Evolutionary conservation across 2,888 invertebrate genomes (phyloP).

Genomic region (Ligdia adustata): DNA sequence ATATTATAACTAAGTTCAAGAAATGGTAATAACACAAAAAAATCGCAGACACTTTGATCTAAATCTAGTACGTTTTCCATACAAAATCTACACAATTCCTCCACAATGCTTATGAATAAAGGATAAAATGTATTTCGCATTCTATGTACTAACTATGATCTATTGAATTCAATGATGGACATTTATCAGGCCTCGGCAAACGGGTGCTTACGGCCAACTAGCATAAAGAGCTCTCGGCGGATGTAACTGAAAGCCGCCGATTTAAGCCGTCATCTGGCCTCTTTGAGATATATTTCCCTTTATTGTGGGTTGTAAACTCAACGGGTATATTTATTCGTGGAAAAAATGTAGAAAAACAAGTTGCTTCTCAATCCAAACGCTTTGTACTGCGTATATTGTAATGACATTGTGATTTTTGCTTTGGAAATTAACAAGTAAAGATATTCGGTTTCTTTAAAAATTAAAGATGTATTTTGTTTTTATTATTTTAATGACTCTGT

Average conservation of each 20-base stretch:
- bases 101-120: conserved; percentile 27
- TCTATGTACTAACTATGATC: conserved; percentile 16
- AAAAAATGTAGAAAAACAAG: neutral
- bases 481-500: too few species aligned
- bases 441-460: too few species aligned
- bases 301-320: conserved; percentile 52
- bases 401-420: too few species aligned
- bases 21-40: too few species aligned
- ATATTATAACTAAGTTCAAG: too few species aligned
- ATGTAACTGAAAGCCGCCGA: conserved; percentile 50
- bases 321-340: conserved; percentile 39
- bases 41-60: too few species aligned
- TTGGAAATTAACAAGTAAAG: too few species aligned
- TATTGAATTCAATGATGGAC: conserved; percentile 31
- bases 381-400: too few species aligned
- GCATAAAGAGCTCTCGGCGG: conserved; percentile 35
- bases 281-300: conserved; percentile 50
- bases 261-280: conserved; percentile 43
- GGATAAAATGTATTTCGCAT: conserved; percentile 15
- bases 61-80: too few species aligned
- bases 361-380: neutral
- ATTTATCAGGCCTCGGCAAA: conserved; percentile 35
- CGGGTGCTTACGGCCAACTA: conserved; percentile 31
- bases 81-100: neutral
- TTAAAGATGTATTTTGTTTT: too few species aligned